Base-by-base conservation (phyloP, 2,113 vertebrate genomes). In the Ceuthmochares aereus region DNA sequence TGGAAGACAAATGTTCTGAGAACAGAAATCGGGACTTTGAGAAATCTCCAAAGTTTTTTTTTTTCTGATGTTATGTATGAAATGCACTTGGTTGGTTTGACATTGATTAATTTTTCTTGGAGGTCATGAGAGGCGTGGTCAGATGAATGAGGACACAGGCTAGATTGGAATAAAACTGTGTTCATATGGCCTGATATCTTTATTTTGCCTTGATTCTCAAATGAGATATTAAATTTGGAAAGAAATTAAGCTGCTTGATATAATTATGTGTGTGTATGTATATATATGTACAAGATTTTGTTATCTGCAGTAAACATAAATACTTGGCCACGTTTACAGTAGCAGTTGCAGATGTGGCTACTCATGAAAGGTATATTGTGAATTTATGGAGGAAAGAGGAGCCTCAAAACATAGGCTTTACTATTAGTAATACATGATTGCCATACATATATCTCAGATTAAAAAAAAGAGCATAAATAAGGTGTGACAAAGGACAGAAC, bases 151-250 rank as follows among this genome's bases (percentile, higher is more conserved):
- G 92, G 67, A 60, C 36, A 83, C 83, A 93, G 81, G 43, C 86
- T 90, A 74, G 79, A 81, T 2, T 84, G 94, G 96, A 74, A 93
- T 63, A 77, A 95, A 97, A 89, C 37, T 91, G 32, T 67, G 49
- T 93, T 96, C 94, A 84, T 36, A 42, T 95, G 45, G 96, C 49
- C 60, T 67, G 72, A 78, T 85, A 52, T 43, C 34, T 97, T 97
- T 97, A 89, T 96, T 96, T 97, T 95, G 56, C 79, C 77, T 96
- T 49, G 12, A 79, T 75, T 97, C 95, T 83, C 97, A 97, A 68
- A 93, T 89, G 86, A 96, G 34, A 83, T 84, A 18, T 97, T 97
- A 36, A 72, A 64, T 95, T 97, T 86, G 78, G 70, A 88, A 97
- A 97, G 96, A 87, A 96, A 76, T 58, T 96, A 95, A 96, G 74